These are phyloP conservation scores for Acleris literana DNA, from an alignment of 2,888 invertebrate species.

Conservation along the genomic window DNA sequence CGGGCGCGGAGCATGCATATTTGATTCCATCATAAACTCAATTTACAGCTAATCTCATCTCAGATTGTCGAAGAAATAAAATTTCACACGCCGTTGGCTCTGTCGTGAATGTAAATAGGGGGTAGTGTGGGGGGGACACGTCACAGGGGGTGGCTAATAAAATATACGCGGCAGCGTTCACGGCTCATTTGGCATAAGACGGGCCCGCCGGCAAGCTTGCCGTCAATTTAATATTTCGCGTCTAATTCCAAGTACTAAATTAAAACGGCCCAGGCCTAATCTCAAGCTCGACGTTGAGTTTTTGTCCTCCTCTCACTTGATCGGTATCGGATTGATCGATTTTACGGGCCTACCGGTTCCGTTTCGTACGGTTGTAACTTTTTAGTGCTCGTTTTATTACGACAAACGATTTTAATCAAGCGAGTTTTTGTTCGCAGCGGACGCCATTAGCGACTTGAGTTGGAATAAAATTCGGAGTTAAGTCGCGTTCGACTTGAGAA, in stretches of 20 bases:
- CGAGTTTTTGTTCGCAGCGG: conserved; percentile 77
- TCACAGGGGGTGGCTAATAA: conserved; percentile 55
- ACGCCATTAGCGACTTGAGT: conserved; percentile 75
- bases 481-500: conserved; percentile 73
- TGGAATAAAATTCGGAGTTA: conserved; percentile 74
- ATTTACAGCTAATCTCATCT: conserved; percentile 82
- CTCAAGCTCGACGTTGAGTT: conserved; percentile 68
- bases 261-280: conserved; percentile 60
- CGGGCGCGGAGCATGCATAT: conserved; percentile 66
- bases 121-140: conserved; percentile 12
- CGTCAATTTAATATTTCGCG: conserved; percentile 68
- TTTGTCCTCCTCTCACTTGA: conserved; percentile 66
- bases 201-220: conserved; percentile 49
- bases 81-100: conserved; percentile 76
- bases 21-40: conserved; percentile 81
- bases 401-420: conserved; percentile 84
- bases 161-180: conserved; percentile 67
- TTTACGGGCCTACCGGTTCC: conserved; percentile 77
- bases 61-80: conserved; percentile 83
- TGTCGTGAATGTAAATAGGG: conserved; percentile 74
- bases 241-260: conserved; percentile 65
- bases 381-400: conserved; percentile 82
- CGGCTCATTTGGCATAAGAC: conserved; percentile 67
- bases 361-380: conserved; percentile 79
- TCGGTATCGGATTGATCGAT: conserved; percentile 79